Base-by-base conservation (phyloP, 2,888 invertebrate species). In the Rotaria socialis region DNA sequence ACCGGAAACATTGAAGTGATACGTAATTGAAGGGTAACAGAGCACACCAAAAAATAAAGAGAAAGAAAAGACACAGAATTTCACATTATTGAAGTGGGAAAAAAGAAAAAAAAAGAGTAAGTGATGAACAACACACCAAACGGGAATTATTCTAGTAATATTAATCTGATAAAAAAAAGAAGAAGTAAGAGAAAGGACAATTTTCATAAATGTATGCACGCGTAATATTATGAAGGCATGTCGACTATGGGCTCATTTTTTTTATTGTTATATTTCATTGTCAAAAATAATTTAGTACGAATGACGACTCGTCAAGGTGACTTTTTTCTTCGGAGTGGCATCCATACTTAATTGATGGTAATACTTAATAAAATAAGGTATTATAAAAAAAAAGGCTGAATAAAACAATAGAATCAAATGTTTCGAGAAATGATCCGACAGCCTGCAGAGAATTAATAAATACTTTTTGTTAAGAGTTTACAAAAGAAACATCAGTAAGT, bases 281-380 rank as follows among this genome's bases (percentile, higher is more conserved):
- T 67, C 67, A 35, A 67, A 35, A 41, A 35, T 14, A 35, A 35
- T 67, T 35, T 67, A 35, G 67, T 67, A 19, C 16, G 67, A 67
- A 35, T 67, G 67, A 35, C 67, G 67, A 5, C 67, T 67, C 67
- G 35, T 67, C 67, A 67, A 67, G 67, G 67, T 67, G 67, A 67
- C 35, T 67, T 67, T 14, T 67, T 67, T 67, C 16, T 55, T 67
- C 67, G 67, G 67, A 41, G 6, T 16, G 67, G 35, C 67, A 67
- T 67, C 35, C 67, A 19, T 67, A 19, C 6, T 35, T 35, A 67
- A 67, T 35, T 67, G 16, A 19, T 67, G 35, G 27, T 19, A 35
- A 67, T 67, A 67, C 19, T 67, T 67, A 67, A 67, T 35, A 67
- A 19, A 67, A 35, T 16, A 67, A 41, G 67, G 35, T 24, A 35